A percentile compares a stretch with the other conserved stretches of the same genome.
Evolutionary conservation across 2,113 vertebrate genomes (phyloP).

Genomic region (Bathybates hornii): DNA sequence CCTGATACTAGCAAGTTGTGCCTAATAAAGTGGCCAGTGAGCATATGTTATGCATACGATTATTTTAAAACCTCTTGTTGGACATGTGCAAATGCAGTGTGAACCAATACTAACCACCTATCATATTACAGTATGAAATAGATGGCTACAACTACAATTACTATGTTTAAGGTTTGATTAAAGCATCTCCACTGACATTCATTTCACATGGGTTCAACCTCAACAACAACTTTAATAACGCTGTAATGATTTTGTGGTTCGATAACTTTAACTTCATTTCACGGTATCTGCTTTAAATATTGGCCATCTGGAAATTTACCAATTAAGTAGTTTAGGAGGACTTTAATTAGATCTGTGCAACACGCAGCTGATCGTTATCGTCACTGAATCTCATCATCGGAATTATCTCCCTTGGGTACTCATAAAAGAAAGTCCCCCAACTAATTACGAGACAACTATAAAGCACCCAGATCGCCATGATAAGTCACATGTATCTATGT

Average conservation of each 20-base stretch:
- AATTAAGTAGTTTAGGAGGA: neutral
- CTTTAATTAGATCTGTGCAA: conserved; percentile 2
- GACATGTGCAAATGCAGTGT: neutral
- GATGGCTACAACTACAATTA: neutral
- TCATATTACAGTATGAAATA: neutral
- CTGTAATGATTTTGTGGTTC: neutral
- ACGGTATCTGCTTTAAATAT: neutral
- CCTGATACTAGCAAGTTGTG: neutral
- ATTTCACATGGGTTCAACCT: neutral
- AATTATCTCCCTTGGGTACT: conserved; percentile 1
- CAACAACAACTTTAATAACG: neutral
- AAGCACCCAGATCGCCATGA: neutral
- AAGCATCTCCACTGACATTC: neutral
- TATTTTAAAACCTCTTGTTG: neutral
- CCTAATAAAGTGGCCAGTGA: neutral
- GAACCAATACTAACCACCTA: neutral
- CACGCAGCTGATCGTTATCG: neutral
- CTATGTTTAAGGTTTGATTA: neutral
- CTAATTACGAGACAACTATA: conserved; percentile 1
- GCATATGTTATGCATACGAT: neutral
- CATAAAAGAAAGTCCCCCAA: conserved; percentile 1
- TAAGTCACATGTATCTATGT: neutral
- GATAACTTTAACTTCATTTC: neutral
- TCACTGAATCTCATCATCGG: neutral
- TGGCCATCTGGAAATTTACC: neutral